These are phyloP conservation scores for Synergus umbraculus DNA, from an alignment of 2,888 invertebrate genomes.

Conservation along the genomic window DNA sequence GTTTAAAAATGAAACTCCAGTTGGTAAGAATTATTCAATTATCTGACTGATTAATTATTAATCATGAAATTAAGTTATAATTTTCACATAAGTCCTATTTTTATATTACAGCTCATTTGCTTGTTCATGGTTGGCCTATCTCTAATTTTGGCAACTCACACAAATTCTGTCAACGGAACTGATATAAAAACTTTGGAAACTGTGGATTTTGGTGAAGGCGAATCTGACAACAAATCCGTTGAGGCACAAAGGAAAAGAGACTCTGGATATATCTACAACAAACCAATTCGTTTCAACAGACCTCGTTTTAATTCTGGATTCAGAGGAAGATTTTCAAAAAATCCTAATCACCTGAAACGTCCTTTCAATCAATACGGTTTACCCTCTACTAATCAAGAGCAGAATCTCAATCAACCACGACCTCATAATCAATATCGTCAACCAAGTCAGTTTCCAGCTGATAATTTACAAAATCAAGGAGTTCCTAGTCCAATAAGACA, in stretches of 20 bases:
- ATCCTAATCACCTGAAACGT: constrained; percentile 61
- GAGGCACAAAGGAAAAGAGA: constrained; percentile 69
- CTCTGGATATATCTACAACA: constrained; percentile 66
- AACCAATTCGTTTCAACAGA: constrained; percentile 56
- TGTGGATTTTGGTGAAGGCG: constrained; percentile 39
- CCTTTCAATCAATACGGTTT: constrained; percentile 71
- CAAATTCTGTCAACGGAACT: constrained; percentile 46
- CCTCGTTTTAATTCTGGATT: constrained; percentile 55
- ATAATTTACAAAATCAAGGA: constrained; percentile 57
- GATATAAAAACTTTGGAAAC: constrained; percentile 37
- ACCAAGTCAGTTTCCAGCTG: constrained; percentile 51
- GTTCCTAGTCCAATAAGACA: constrained; percentile 65
- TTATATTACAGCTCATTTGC: constrained; percentile 59
- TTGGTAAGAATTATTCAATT: constrained; percentile 60
- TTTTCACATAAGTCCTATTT: background rate
- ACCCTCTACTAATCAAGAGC: constrained; percentile 57
- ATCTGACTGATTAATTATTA: background rate
- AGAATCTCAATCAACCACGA: constrained; percentile 41
- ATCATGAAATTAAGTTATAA: background rate
- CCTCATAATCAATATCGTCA: constrained; percentile 43
- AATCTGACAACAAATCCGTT: constrained; percentile 49
- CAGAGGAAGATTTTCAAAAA: constrained; percentile 60
- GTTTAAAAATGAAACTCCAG: constrained; percentile 62
- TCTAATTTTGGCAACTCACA: constrained; percentile 49
- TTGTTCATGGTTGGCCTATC: constrained; percentile 55